Evolutionary conservation across 2,113 vertebrate species (phyloP).

Genomic region (Cyprinodon tularosa): DNA sequence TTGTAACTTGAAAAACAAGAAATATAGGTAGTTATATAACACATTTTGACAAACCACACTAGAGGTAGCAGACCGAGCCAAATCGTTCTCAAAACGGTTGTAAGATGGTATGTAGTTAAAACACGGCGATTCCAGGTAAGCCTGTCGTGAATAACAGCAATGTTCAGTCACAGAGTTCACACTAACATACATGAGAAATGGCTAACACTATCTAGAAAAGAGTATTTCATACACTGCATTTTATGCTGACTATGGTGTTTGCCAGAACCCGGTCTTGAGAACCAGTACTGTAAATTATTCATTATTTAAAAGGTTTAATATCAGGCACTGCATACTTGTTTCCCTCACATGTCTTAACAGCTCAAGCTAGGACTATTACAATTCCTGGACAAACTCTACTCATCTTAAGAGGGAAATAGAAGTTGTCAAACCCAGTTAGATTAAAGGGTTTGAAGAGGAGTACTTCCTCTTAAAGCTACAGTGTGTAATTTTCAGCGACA

Average conservation of each 20-base stretch:
- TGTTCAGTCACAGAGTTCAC: neutral
- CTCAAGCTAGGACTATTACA: neutral
- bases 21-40: neutral
- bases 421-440: constrained; percentile 5
- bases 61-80: neutral
- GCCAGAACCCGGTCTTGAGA: neutral
- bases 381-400: neutral
- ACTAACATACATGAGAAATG: neutral
- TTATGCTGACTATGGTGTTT: neutral
- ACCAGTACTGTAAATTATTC: neutral
- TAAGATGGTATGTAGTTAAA: neutral
- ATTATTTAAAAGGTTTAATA: neutral
- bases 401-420: neutral
- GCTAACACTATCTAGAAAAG: neutral
- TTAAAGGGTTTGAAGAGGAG: constrained; percentile 31
- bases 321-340: neutral
- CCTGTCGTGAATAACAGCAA: neutral
- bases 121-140: neutral
- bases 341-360: neutral
- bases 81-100: neutral
- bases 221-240: neutral
- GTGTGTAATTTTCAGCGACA: no score
- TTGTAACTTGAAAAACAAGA: neutral
- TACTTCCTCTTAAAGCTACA: constrained; percentile 8
- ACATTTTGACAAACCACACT: neutral